Conservation (phyloP, 2,888 invertebrate species). For the Mesorhabditis spiculigera region DNA sequence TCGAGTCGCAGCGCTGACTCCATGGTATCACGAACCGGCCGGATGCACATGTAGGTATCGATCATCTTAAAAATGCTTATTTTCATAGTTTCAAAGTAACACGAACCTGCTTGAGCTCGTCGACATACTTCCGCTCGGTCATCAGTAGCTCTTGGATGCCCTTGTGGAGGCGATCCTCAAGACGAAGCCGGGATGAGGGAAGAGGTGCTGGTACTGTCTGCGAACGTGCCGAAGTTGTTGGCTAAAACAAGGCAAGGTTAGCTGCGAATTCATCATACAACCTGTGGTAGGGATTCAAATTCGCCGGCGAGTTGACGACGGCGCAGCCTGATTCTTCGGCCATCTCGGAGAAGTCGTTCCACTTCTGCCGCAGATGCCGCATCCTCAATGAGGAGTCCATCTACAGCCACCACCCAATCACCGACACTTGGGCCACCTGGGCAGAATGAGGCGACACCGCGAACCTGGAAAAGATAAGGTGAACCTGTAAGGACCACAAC, state of each 20-base stretch:
- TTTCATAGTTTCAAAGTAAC: background rate
- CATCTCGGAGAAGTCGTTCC: conserved; percentile 31
- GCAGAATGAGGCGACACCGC: conserved; percentile 35
- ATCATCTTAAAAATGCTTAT: conserved; percentile 26
- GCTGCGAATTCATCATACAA: background rate
- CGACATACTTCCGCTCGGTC: conserved; percentile 41
- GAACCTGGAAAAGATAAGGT: conserved; percentile 17
- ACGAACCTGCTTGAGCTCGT: conserved; percentile 31
- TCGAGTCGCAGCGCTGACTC: conserved; percentile 25
- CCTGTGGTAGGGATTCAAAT: background rate
- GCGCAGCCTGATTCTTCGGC: conserved; percentile 31
- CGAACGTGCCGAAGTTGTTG: background rate
- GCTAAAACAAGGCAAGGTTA: background rate
- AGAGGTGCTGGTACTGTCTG: background rate
- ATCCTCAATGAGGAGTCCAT: conserved; percentile 28
- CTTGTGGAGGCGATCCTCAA: conserved; percentile 22
- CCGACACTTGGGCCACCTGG: conserved; percentile 32
- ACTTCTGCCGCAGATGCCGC: conserved; percentile 35
- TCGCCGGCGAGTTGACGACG: conserved; percentile 10
- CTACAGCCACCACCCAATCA: conserved; percentile 34
- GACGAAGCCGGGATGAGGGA: background rate
- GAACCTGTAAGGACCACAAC: background rate
- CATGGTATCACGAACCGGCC: conserved; percentile 32
- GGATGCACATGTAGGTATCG: conserved; percentile 28
- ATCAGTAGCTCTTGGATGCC: conserved; percentile 34